phyloP scores from a whole-genome alignment of 2,888 invertebrate species.

The Margaritifera margaritifera region DNA sequence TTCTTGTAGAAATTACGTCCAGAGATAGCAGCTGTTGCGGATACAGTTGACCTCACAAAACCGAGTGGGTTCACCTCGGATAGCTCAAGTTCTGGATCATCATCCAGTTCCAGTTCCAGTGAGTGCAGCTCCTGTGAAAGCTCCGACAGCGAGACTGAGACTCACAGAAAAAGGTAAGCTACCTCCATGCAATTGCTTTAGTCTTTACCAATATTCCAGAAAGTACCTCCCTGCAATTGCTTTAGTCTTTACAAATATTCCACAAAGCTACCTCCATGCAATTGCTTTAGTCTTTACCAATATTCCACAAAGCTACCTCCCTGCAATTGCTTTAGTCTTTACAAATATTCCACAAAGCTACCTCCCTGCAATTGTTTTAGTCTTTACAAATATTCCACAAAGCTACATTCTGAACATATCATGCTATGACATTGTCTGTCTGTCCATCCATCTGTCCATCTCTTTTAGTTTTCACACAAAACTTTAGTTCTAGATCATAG shows the following conservation, averaged over 20 bases:
- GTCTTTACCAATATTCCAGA: not conserved
- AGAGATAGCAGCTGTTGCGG: conserved; percentile 73
- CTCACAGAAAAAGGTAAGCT: conserved; percentile 22
- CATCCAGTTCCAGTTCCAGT: conserved; percentile 84
- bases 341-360: no score
- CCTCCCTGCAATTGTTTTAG: not conserved
- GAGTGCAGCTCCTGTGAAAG: conserved; percentile 29
- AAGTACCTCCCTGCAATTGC: no score
- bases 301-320: not conserved
- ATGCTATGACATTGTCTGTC: not conserved
- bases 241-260: no score
- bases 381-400: not conserved
- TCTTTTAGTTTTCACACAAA: no score
- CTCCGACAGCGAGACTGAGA: conserved; percentile 40
- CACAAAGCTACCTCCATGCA: not conserved
- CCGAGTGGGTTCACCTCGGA: conserved; percentile 95
- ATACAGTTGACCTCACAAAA: conserved; percentile 85
- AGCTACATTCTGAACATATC: not conserved
- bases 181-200: not conserved
- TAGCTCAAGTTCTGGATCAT: conserved; percentile 87
- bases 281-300: no score
- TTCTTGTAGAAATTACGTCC: conserved; percentile 60
- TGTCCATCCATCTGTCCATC: not conserved
- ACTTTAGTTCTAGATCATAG: no score
- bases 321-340: not conserved